Percentiles rank a stretch among this genome's conserved stretches.
Conservation (phyloP, 2,113 vertebrate genomes). For the Vireo altiloquus region DNA sequence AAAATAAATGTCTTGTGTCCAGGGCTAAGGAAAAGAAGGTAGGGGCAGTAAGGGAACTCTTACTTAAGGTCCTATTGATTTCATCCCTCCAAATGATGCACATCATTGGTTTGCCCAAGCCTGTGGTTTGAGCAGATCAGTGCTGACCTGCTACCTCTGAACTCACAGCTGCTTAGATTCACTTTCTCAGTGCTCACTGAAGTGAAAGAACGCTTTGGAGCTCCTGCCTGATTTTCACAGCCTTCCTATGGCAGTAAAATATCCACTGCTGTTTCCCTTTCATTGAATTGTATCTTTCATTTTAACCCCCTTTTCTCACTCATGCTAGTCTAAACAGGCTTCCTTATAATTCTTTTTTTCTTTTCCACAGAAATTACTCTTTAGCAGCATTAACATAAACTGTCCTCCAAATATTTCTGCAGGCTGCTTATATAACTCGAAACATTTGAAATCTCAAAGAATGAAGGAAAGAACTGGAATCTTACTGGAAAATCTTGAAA, state of each 20-base stretch:
- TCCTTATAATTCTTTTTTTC: background rate
- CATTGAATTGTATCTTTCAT: background rate
- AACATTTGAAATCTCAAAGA: background rate
- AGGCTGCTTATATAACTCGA: background rate
- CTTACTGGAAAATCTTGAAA: background rate
- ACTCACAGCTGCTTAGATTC: background rate
- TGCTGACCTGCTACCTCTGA: background rate
- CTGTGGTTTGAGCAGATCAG: background rate
- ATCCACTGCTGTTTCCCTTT: background rate
- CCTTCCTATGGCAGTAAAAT: background rate
- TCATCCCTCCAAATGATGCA: background rate
- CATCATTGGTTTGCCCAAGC: background rate
- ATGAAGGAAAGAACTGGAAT: background rate
- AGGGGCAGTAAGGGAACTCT: background rate
- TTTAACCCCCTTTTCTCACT: background rate
- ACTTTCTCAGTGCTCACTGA: background rate
- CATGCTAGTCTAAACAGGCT: background rate
- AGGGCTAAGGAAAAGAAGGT: background rate
- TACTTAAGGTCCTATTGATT: background rate
- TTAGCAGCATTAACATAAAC: background rate
- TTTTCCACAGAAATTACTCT: background rate
- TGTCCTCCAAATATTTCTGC: background rate
- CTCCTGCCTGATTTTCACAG: conserved; percentile 11
- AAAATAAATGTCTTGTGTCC: background rate
- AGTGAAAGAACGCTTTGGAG: background rate